A percentile compares a stretch with the other conserved stretches of the same genome.
These are phyloP conservation scores for Pipistrellus pipistrellus DNA, from an alignment of 2,797 vertebrate genomes.

Conservation along the genomic window DNA sequence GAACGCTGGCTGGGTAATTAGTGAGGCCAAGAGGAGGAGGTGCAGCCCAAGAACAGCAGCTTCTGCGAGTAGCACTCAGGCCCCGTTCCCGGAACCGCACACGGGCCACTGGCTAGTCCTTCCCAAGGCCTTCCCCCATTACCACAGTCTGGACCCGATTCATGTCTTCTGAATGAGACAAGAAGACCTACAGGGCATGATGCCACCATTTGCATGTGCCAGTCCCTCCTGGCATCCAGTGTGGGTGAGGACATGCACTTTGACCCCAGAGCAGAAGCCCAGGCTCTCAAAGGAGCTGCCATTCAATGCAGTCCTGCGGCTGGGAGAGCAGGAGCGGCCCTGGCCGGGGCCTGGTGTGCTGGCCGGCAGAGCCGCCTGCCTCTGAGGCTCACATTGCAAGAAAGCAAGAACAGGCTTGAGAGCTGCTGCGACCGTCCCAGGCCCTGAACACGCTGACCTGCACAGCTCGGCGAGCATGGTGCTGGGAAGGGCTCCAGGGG, in stretches of 20 bases:
- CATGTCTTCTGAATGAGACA: rapidly evolving
- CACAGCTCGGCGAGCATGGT: rapidly evolving
- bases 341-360: background rate
- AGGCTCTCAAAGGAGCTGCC: rapidly evolving
- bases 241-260: rapidly evolving
- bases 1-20: no score
- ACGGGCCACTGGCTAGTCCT: rapidly evolving
- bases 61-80: rapidly evolving
- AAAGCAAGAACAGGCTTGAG: background rate
- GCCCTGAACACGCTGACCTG: background rate
- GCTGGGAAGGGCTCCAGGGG: background rate
- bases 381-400: background rate
- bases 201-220: rapidly evolving
- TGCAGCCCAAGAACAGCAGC: rapidly evolving
- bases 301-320: background rate
- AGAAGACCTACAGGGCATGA: background rate
- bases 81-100: rapidly evolving
- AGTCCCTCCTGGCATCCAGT: background rate
- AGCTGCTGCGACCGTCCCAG: background rate
- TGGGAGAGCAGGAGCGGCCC: background rate
- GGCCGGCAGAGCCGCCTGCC: background rate
- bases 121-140: rapidly evolving
- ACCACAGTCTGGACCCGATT: no score
- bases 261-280: background rate
- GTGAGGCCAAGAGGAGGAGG: background rate